Evolutionary conservation across 1,140 invertebrate species (phyloP).

Genomic region (Drosophila littoralis): DNA sequence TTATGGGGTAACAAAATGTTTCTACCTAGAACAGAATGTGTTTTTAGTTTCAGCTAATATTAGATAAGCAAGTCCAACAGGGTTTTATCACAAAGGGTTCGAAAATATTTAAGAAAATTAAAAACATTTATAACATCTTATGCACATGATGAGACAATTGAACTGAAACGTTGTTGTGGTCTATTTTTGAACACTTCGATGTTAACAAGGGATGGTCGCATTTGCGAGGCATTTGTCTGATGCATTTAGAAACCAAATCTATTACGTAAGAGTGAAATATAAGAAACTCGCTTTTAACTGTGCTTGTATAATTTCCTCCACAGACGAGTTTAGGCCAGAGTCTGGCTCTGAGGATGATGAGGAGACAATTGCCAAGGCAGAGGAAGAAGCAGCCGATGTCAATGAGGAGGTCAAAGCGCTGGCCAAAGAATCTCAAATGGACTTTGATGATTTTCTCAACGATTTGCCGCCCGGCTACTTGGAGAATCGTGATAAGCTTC

Average conservation of each 20-base stretch:
- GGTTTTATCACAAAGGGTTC: no score
- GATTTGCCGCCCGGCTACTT: constrained; percentile 91
- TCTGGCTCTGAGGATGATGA: constrained; percentile 93
- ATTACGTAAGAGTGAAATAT: not conserved
- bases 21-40: no score
- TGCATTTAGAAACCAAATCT: constrained; percentile 17
- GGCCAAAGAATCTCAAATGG: constrained; percentile 95
- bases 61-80: no score
- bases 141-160: constrained; percentile 69
- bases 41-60: no score
- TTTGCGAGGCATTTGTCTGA: constrained; percentile 84
- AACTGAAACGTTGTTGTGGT: constrained; percentile 75
- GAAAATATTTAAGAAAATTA: no score
- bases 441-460: constrained; percentile 93
- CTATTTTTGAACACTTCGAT: constrained; percentile 78
- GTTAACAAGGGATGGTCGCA: constrained; percentile 78
- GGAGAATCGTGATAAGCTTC: constrained; percentile 88
- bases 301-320: not conserved
- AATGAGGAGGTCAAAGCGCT: constrained; percentile 94
- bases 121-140: not conserved
- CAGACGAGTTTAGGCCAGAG: constrained; percentile 92
- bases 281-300: no score
- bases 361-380: constrained; percentile 97
- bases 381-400: constrained; percentile 89
- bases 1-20: no score